These are phyloP conservation scores for Amyelois transitella DNA, from an alignment of 1,140 invertebrate genomes.

Conservation along the genomic window DNA sequence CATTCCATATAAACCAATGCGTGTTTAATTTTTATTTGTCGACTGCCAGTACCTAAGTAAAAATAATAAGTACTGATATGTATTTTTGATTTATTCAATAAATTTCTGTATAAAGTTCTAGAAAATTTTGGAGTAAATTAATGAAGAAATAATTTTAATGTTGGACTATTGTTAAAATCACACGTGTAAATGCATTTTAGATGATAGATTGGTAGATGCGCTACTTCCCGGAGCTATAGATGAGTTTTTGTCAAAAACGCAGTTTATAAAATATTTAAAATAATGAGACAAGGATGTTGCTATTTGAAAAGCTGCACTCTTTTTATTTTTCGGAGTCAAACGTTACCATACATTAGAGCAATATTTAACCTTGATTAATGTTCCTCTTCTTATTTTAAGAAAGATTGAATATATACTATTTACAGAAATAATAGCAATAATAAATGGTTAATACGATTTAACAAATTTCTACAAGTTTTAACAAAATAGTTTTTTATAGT, in stretches of 20 bases:
- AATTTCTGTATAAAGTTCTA: constrained; percentile 36
- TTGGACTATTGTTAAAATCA: constrained; percentile 29
- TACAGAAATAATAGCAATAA: constrained; percentile 74
- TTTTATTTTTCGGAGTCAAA: constrained; percentile 59
- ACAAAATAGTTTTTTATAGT: constrained; percentile 74
- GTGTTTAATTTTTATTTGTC: constrained; percentile 24
- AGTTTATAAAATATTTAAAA: constrained; percentile 28
- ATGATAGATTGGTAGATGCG: constrained; percentile 70
- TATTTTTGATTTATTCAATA: constrained; percentile 25
- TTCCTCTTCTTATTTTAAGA: constrained; percentile 76
- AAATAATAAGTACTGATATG: constrained; percentile 14
- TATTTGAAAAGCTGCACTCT: constrained; percentile 75
- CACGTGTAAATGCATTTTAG: constrained; percentile 52
- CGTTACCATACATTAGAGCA: constrained; percentile 72
- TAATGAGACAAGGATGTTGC: constrained; percentile 59
- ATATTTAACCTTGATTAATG: constrained; percentile 74
- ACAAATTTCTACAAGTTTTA: constrained; percentile 72
- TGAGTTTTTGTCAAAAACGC: constrained; percentile 36
- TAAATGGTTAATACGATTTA: constrained; percentile 68
- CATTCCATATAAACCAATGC: constrained; percentile 44
- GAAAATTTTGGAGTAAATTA: constrained; percentile 31
- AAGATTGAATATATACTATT: constrained; percentile 75
- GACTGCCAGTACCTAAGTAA: too few species aligned
- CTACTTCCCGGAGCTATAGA: constrained; percentile 61
- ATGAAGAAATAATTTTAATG: constrained; percentile 22